Percentiles rank a stretch among this genome's conserved stretches.
Evolutionary conservation across 53 echinoderm and acorn worm genomes (phyloP).

Genomic region (Holothuria scabra): DNA sequence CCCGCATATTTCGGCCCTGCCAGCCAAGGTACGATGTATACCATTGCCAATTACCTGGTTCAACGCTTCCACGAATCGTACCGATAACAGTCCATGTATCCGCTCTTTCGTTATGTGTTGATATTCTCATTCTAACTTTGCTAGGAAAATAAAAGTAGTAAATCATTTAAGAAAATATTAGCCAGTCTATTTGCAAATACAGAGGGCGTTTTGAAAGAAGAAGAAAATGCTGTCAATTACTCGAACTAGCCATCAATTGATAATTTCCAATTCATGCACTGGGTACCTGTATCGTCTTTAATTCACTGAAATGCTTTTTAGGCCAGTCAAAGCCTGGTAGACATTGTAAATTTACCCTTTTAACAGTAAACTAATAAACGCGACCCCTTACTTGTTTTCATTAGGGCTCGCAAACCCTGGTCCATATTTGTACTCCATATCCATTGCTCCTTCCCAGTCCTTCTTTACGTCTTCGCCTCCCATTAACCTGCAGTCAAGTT

Average conservation of each 20-base stretch:
- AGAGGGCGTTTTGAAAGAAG: too few species aligned
- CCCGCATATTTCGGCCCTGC: too few species aligned
- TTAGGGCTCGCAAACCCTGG: constrained; percentile 72
- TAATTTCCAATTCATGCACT: too few species aligned
- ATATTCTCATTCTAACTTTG: constrained; percentile 72
- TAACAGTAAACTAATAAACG: too few species aligned
- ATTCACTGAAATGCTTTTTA: too few species aligned
- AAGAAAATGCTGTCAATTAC: too few species aligned
- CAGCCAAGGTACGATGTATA: not conserved
- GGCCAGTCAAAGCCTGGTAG: too few species aligned
- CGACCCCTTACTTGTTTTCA: constrained; percentile 1
- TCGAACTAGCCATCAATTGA: too few species aligned
- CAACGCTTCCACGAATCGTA: constrained; percentile 62
- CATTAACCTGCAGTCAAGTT: constrained; percentile 10
- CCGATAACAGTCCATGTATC: constrained; percentile 72
- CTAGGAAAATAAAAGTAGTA: constrained; percentile 39
- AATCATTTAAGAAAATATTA: not conserved
- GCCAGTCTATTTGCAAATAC: too few species aligned
- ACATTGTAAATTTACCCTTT: too few species aligned
- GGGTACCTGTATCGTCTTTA: too few species aligned
- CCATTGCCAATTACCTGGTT: constrained; percentile 74
- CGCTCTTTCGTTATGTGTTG: constrained; percentile 55
- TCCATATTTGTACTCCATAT: constrained; percentile 74
- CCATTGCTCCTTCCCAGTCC: constrained; percentile 73
- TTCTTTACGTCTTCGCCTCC: constrained; percentile 57